A percentile compares a stretch with the other conserved stretches of the same genome.
These are phyloP conservation scores for Trichogramma pretiosum DNA, from an alignment of 1,140 invertebrate species.

Conservation along the genomic window DNA sequence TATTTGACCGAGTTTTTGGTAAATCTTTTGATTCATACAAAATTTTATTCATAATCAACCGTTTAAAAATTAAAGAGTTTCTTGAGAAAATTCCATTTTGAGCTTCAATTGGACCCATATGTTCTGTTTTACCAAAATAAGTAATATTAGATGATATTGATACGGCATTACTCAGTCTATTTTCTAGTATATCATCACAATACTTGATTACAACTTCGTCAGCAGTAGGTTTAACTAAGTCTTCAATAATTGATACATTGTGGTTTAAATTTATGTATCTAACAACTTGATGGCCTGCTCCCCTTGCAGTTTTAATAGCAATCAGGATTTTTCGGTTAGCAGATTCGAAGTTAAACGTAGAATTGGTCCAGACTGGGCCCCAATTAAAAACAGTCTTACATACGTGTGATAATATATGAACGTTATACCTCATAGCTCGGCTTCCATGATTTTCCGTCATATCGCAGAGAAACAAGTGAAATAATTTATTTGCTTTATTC, in stretches of 20 bases:
- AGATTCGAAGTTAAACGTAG: not conserved
- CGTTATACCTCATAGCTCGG: no score
- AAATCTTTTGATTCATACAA: conserved; percentile 55
- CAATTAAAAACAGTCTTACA: conserved; percentile 4
- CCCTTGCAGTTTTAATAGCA: conserved; percentile 6
- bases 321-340: conserved; percentile 2
- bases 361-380: conserved; percentile 5
- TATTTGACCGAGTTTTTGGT: conserved; percentile 6
- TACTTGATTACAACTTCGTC: not conserved
- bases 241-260: not conserved
- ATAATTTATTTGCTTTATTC: no score
- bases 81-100: not conserved
- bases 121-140: not conserved
- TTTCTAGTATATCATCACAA: not conserved
- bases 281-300: conserved; percentile 3
- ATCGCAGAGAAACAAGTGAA: no score
- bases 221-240: not conserved
- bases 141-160: not conserved
- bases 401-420: conserved; percentile 5
- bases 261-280: not conserved
- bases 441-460: no score
- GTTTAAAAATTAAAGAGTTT: not conserved
- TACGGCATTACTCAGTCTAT: not conserved
- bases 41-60: conserved; percentile 10
- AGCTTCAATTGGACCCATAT: no score